A percentile compares a stretch with the other conserved stretches of the same genome.
Evolutionary conservation across 2,113 vertebrate species (phyloP).

Genomic region (Dasyurus viverrinus): DNA sequence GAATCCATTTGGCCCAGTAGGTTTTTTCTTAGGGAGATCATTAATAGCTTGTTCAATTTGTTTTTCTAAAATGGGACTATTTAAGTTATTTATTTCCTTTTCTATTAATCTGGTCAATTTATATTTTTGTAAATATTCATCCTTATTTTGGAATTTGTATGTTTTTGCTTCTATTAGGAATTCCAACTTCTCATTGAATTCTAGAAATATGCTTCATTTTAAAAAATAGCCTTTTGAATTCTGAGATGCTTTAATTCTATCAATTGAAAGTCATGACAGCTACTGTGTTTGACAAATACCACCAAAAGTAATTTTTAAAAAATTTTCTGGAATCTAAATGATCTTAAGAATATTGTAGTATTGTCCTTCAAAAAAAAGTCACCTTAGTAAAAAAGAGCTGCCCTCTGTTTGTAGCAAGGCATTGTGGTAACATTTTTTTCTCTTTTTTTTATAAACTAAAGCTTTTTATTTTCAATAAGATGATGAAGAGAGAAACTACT

Average conservation of each 20-base stretch:
- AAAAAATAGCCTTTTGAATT: background rate
- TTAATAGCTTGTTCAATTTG: too few relatives aligned
- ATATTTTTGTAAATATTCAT: too few relatives aligned
- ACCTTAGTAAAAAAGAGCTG: background rate
- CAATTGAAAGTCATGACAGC: background rate
- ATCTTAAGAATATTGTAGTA: slow-evolving; percentile 6
- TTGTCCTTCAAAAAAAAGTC: slow-evolving; percentile 11
- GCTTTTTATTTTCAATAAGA: background rate
- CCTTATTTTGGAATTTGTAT: background rate
- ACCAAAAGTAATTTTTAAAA: background rate
- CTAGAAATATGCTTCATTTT: slow-evolving; percentile 31
- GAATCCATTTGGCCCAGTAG: too few relatives aligned
- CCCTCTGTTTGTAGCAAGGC: background rate
- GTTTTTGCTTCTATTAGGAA: slow-evolving; percentile 22
- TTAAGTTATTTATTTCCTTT: too few relatives aligned
- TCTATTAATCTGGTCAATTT: too few relatives aligned
- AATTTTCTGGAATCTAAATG: background rate
- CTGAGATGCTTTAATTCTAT: background rate
- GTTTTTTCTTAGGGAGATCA: too few relatives aligned
- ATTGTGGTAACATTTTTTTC: background rate
- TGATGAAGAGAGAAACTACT: background rate
- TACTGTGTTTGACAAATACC: slow-evolving; percentile 32
- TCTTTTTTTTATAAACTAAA: too few relatives aligned
- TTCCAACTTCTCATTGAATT: slow-evolving; percentile 36
- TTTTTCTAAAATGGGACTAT: too few relatives aligned